Base-by-base conservation (phyloP, 2,113 vertebrate genomes). In the Aegypius monachus region DNA sequence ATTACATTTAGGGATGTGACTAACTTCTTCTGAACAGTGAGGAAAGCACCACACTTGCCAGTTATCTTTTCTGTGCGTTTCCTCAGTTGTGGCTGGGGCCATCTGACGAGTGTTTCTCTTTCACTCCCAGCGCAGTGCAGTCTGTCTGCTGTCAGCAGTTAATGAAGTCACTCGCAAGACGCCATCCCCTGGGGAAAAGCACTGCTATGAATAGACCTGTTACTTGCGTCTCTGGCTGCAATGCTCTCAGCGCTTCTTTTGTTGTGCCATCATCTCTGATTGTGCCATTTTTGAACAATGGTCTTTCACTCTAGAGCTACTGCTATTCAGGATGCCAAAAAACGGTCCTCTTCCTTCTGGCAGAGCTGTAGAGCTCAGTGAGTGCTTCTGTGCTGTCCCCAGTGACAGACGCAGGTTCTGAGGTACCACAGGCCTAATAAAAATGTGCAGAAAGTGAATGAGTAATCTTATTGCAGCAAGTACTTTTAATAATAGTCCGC, bases 81-180 rank as follows among this genome's bases (percentile, higher is more conserved):
- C 97, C 82, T 97, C 96, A 88, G 92, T 83, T 95, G 75, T 94
- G 95, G 90, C 92, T 93, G 92, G 68, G 92, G 95, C 86, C 92
- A 95, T 95, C 97, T 96, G 96, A 96, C 83, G 90, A 81, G 92
- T 71, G 82, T 90, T 97, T 95, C 92, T 94, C 90, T 90, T 56
- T 94, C 71, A 9, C 92, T 96, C 95, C 59, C 90, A 43, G 94
- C 11, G 2, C 78, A 43, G 87, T 2, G 17, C 96, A 94, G 93
- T 95, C 97, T 97, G 96, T 90, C 93, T 95, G 97, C 96, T 97
- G 95, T 95, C 94, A 95, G 93, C 95, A 93, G 94, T 65, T 97
- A 96, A 96, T 96, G 95, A 96, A 97, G 95, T 55, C 79, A 10
- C 92, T 93, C 2, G 17, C 82, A 78, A 90, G 97, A 88, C 42